phyloP scores from a whole-genome alignment of 1,140 invertebrate species.

The Drosophila quadrilineata region DNA sequence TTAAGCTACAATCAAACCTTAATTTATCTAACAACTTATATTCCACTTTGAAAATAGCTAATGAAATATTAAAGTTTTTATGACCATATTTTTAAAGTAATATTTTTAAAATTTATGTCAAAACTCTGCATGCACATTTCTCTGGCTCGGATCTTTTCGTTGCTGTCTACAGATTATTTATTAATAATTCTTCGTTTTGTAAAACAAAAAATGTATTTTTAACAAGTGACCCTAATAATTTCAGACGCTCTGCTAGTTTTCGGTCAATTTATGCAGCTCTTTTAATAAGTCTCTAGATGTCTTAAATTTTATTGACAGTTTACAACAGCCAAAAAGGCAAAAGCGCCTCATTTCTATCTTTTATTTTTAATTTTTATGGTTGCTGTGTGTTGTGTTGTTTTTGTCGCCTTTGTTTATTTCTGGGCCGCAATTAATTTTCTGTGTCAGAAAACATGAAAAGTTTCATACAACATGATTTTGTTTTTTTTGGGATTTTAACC shows the following conservation, averaged over 20 bases:
- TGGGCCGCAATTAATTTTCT: slow-evolving; percentile 24
- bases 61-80: too few species aligned
- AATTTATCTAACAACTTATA: too few species aligned
- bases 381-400: too few species aligned
- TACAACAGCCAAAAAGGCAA: slow-evolving; percentile 23
- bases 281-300: neutral
- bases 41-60: too few species aligned
- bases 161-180: neutral
- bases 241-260: slow-evolving; percentile 6
- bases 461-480: slow-evolving; percentile 16
- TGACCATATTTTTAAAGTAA: too few species aligned
- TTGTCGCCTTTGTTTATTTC: slow-evolving; percentile 13
- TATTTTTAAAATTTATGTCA: neutral
- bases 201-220: slow-evolving; percentile 31
- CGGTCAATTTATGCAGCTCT: slow-evolving; percentile 13
- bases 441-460: slow-evolving; percentile 14
- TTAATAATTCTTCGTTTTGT: slow-evolving; percentile 5
- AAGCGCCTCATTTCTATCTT: neutral
- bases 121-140: neutral
- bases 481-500: neutral
- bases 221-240: slow-evolving; percentile 34
- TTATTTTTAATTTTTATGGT: neutral
- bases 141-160: neutral
- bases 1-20: too few species aligned
- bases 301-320: slow-evolving; percentile 25